Percentiles rank a stretch among this genome's conserved stretches.
phyloP scores from a whole-genome alignment of 2,113 vertebrate genomes.

The Menidia beryllina region DNA sequence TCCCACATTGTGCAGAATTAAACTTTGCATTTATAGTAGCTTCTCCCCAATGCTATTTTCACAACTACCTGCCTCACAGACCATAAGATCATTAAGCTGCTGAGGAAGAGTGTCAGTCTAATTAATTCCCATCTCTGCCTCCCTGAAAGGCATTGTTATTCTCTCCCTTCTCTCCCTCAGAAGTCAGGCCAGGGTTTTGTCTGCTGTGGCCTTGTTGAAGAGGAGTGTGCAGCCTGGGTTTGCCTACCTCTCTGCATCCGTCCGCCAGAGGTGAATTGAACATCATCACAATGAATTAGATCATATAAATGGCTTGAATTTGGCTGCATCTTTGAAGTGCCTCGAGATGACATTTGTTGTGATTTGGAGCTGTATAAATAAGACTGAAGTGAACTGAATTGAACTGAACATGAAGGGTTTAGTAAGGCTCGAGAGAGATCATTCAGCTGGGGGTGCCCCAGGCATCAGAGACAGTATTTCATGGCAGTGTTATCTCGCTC shows the following conservation, averaged over 20 bases:
- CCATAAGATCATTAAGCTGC: constrained; percentile 54
- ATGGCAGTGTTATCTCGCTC: constrained; percentile 37
- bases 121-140: constrained; percentile 51
- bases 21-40: constrained; percentile 15
- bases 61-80: constrained; percentile 52
- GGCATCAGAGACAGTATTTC: constrained; percentile 23
- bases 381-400: too few relatives aligned
- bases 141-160: constrained; percentile 61
- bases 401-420: constrained; percentile 49
- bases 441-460: constrained; percentile 36
- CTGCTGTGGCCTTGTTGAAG: constrained; percentile 56
- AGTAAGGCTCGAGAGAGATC: constrained; percentile 35
- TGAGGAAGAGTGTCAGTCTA: constrained; percentile 45
- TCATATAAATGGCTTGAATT: too few relatives aligned
- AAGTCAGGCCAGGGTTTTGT: constrained; percentile 38
- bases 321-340: too few relatives aligned
- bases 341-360: too few relatives aligned
- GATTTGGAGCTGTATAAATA: too few relatives aligned
- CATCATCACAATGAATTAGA: too few relatives aligned
- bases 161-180: constrained; percentile 30
- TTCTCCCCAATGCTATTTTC: constrained; percentile 7
- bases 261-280: constrained; percentile 31
- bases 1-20: constrained; percentile 12
- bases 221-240: constrained; percentile 30
- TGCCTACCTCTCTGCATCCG: constrained; percentile 32